Evolutionary conservation across 37 sponge, comb jelly and placozoan species (phyloP).

Genomic region (Haliclona indistincta): DNA sequence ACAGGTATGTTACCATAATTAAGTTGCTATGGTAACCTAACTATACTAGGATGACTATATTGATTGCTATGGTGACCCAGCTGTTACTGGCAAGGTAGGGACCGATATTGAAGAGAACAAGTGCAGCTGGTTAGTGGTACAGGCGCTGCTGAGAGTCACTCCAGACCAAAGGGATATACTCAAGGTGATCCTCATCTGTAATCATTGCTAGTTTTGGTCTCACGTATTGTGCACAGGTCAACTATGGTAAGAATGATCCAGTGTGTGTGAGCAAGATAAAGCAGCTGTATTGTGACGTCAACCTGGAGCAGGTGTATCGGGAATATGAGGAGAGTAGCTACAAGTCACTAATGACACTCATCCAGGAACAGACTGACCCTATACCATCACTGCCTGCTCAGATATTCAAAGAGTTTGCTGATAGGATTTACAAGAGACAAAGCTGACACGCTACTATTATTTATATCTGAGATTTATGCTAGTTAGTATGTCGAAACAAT

Average conservation of each 20-base stretch:
- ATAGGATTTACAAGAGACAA: conserved; percentile 34
- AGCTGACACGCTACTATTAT: too few species aligned
- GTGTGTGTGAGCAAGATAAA: conserved; percentile 76
- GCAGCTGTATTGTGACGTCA: conserved; percentile 68
- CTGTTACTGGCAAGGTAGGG: conserved; percentile 96
- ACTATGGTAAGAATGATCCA: conserved; percentile 79
- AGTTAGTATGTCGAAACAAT: too few species aligned
- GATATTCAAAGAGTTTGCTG: conserved; percentile 82
- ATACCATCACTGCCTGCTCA: conserved; percentile 52
- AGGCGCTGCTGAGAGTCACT: conserved; percentile 75
- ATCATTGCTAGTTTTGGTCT: not conserved
- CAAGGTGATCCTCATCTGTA: conserved; percentile 38
- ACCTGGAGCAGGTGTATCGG: conserved; percentile 59
- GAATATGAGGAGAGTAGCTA: conserved; percentile 89
- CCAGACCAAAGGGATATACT: conserved; percentile 62
- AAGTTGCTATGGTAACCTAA: not conserved
- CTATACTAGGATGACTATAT: conserved; percentile 89
- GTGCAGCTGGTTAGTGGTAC: conserved; percentile 95
- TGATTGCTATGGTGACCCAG: conserved; percentile 98
- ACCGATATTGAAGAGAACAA: conserved; percentile 98
- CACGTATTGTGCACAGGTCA: conserved; percentile 31
- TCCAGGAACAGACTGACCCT: conserved; percentile 33
- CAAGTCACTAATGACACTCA: conserved; percentile 37
- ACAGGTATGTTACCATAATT: conserved; percentile 47
- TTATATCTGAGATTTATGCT: too few species aligned